Evolutionary conservation across 2,797 vertebrate species (phyloP).

Genomic region (Propithecus perrieri): DNA sequence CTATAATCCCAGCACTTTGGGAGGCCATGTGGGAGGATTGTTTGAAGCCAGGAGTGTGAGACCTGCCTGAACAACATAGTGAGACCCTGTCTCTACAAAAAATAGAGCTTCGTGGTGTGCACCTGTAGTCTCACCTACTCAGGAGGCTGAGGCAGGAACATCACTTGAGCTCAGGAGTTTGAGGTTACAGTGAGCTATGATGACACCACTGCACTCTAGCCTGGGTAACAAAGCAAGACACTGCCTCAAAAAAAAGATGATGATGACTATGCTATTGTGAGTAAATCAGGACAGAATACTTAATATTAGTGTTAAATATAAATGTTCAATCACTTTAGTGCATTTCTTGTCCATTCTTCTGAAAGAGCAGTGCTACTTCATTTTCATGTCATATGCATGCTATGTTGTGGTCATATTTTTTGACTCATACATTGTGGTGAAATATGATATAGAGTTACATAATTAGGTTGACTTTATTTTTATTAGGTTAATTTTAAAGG

Average conservation of each 20-base stretch:
- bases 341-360: not conserved
- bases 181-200: not conserved
- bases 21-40: not conserved
- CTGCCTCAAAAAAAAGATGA: not conserved
- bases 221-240: not conserved
- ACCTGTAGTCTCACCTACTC: not conserved
- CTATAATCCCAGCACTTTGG: not conserved
- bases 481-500: conserved; percentile 21
- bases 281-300: not conserved
- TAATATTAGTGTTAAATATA: not conserved
- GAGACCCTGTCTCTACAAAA: not conserved
- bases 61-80: not conserved
- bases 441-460: not conserved
- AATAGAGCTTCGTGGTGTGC: not conserved
- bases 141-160: not conserved
- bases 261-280: not conserved
- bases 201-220: not conserved
- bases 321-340: not conserved
- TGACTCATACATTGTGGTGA: not conserved
- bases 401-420: not conserved
- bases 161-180: not conserved
- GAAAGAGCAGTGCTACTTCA: not conserved
- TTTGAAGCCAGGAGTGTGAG: not conserved
- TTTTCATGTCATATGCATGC: not conserved
- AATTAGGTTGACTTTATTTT: not conserved